phyloP scores from a whole-genome alignment of 2,888 invertebrate species.

The Eutolmus rufibarbis region DNA sequence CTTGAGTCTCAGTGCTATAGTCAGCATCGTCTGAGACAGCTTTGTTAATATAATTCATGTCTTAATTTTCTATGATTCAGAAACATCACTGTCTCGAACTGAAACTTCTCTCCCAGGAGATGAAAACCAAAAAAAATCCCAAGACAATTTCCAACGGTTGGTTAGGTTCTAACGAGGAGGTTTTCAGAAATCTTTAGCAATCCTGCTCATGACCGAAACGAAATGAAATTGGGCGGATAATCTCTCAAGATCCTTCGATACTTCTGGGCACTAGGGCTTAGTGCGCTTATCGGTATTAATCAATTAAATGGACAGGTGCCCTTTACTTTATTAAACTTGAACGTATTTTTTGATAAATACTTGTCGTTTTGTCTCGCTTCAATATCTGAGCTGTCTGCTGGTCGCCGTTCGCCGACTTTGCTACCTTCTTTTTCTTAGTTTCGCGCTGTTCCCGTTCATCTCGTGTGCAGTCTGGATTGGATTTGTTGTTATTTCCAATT shows the following conservation, averaged over 20 bases:
- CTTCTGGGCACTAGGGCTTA: not conserved
- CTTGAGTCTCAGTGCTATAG: not conserved
- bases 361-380: not conserved
- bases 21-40: not conserved
- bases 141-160: not conserved
- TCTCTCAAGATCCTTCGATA: not conserved
- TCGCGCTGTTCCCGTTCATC: not conserved
- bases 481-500: not conserved
- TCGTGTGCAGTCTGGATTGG: not conserved
- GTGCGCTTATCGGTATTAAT: not conserved
- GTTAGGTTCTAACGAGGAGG: not conserved
- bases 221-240: not conserved
- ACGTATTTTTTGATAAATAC: not conserved
- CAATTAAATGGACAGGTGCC: constrained; percentile 11
- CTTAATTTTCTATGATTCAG: not conserved
- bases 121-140: not conserved
- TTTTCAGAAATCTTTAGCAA: not conserved
- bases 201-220: not conserved
- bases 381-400: not conserved
- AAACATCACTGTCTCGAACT: not conserved
- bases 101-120: not conserved
- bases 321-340: not conserved
- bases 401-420: no score
- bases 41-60: not conserved
- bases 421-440: not conserved